Conservation (phyloP, 2,888 invertebrate genomes). For the Piscicola geometra region DNA sequence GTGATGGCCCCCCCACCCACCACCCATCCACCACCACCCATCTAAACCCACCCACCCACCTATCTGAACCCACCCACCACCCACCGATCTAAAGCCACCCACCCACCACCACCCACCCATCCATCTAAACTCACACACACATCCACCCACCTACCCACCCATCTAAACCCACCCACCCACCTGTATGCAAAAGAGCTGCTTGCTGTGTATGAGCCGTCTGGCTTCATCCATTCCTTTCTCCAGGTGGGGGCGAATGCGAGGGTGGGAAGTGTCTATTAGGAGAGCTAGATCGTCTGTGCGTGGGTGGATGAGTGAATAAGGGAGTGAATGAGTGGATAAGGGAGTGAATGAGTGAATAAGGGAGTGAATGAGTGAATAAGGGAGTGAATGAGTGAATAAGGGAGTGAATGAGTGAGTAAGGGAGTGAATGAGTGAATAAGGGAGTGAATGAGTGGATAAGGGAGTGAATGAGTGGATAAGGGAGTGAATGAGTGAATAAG, state of each 20-base stretch:
- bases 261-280: conserved; percentile 44
- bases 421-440: background rate
- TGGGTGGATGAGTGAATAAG: conserved; percentile 10
- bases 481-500: background rate
- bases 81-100: no score
- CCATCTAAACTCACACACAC: background rate
- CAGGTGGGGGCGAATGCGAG: conserved; percentile 44
- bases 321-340: conserved; percentile 3
- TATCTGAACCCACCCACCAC: no score
- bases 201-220: conserved; percentile 41
- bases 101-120: no score
- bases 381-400: background rate
- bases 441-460: background rate
- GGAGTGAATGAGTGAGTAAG: background rate
- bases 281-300: conserved; percentile 44
- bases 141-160: conserved; percentile 20
- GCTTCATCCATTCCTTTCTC: conserved; percentile 42
- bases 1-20: no score
- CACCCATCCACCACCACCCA: no score
- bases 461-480: background rate
- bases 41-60: no score
- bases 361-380: background rate
- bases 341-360: background rate
- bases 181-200: conserved; percentile 43
- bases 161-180: conserved; percentile 25